Evolutionary conservation across 2,113 vertebrate species (phyloP).

Genomic region (Eolophus roseicapilla): DNA sequence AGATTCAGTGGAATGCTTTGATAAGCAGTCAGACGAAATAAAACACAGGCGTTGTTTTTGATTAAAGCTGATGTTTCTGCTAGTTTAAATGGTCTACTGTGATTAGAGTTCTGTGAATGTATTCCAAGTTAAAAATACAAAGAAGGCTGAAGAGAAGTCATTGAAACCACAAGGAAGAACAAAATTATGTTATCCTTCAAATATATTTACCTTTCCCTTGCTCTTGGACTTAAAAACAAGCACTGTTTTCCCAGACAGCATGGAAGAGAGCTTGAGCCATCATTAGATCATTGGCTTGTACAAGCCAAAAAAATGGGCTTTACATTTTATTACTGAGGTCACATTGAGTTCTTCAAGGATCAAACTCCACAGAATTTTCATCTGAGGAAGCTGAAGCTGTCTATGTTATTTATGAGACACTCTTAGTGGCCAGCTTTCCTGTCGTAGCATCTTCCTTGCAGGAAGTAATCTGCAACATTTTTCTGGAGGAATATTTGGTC

Average conservation of each 20-base stretch:
- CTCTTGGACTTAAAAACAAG: background rate
- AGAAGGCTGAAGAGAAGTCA: background rate
- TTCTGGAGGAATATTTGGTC: background rate
- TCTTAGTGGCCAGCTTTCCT: background rate
- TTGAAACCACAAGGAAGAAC: background rate
- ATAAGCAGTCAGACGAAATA: background rate
- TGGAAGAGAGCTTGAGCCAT: background rate
- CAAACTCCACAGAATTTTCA: background rate
- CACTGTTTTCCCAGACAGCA: background rate
- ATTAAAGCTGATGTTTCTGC: background rate
- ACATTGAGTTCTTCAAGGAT: background rate
- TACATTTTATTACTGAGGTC: background rate
- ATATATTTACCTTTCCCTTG: background rate
- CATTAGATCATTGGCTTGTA: background rate
- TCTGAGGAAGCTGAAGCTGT: background rate
- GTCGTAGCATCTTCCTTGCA: background rate
- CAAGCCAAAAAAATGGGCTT: background rate
- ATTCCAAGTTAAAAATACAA: background rate
- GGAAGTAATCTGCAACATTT: background rate
- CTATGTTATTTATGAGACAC: background rate
- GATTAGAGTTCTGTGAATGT: background rate
- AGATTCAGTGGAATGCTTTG: background rate
- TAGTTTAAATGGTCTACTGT: background rate
- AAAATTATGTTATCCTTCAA: background rate
- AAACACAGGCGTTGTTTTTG: background rate